Evolutionary conservation across 2,888 invertebrate genomes (phyloP).

Genomic region (Anorthoa munda): DNA sequence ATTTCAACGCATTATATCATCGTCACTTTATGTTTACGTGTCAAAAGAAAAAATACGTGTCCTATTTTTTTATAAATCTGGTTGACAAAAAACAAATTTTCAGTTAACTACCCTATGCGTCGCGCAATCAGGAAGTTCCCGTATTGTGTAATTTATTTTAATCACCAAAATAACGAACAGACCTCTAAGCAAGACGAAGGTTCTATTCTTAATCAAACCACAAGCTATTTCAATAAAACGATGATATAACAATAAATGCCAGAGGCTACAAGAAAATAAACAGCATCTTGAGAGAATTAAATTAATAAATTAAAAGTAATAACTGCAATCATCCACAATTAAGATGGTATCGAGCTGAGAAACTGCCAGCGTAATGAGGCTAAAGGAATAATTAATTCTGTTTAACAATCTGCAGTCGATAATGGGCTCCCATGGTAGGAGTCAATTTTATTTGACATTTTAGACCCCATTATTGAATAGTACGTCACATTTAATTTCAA

Average conservation of each 20-base stretch:
- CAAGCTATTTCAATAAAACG: background rate
- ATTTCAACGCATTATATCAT: too few species aligned
- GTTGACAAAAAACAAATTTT: too few species aligned
- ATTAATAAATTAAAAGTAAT: conserved; percentile 57
- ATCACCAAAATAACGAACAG: background rate
- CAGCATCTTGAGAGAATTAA: conserved; percentile 22
- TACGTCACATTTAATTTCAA: conserved; percentile 9
- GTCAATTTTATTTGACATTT: conserved; percentile 37
- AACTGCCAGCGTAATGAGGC: conserved; percentile 25
- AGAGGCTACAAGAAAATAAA: conserved; percentile 26
- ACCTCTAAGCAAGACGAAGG: background rate
- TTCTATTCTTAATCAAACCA: background rate
- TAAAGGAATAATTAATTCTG: conserved; percentile 36
- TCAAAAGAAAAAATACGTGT: too few species aligned
- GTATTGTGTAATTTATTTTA: too few species aligned
- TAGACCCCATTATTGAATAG: conserved; percentile 12
- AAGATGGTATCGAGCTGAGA: conserved; percentile 37
- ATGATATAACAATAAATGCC: conserved; percentile 24
- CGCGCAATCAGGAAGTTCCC: too few species aligned
- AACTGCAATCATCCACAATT: conserved; percentile 49
- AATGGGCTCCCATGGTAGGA: conserved; percentile 20
- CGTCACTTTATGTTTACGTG: too few species aligned
- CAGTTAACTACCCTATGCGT: too few species aligned
- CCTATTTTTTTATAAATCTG: too few species aligned
- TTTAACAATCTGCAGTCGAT: conserved; percentile 25